phyloP scores from a whole-genome alignment of 1,140 invertebrate species.

The Musca domestica region DNA sequence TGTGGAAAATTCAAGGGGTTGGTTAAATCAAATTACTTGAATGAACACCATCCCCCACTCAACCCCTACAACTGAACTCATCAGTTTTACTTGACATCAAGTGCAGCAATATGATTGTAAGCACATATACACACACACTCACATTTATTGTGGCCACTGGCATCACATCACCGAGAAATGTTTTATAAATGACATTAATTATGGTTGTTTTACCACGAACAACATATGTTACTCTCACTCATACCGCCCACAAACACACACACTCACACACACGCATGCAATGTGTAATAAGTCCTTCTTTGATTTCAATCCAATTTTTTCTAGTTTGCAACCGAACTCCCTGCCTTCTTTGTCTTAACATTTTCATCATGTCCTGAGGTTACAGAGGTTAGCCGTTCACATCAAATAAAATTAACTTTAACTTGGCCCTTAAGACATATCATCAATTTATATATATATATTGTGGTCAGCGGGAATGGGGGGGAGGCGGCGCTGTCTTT shows the following conservation, averaged over 20 bases:
- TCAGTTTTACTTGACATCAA: not conserved
- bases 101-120: not conserved
- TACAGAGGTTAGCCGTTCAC: slow-evolving; percentile 3
- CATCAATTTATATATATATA: not conserved
- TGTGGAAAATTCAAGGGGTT: not conserved
- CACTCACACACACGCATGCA: not conserved
- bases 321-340: too few species aligned
- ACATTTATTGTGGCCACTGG: too few species aligned
- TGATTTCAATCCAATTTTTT: too few species aligned
- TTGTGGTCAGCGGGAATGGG: too few species aligned
- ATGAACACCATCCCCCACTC: not conserved
- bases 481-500: too few species aligned
- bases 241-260: not conserved
- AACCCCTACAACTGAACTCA: not conserved
- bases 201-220: slow-evolving; percentile 10
- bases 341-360: too few species aligned
- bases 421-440: slow-evolving; percentile 10
- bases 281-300: too few species aligned
- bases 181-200: slow-evolving; percentile 17
- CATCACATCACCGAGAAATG: not conserved
- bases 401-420: slow-evolving; percentile 16
- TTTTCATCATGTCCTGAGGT: not conserved
- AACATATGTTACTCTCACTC: too few species aligned
- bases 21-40: not conserved
- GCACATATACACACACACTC: too few species aligned